Evolutionary conservation across 2,888 invertebrate species (phyloP).

Genomic region (Copidosoma aretas): DNA sequence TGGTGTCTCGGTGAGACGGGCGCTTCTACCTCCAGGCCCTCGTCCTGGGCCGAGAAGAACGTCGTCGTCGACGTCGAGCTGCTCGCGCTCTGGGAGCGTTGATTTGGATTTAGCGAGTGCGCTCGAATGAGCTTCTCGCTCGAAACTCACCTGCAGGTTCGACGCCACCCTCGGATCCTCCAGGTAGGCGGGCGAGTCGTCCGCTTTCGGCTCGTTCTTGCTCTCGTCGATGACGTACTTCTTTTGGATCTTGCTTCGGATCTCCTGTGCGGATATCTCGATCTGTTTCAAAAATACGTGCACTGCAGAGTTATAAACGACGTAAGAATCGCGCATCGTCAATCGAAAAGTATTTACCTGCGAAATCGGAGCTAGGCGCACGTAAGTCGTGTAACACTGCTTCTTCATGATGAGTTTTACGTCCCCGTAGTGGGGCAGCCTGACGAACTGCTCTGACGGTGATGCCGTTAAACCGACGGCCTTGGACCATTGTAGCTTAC

Average conservation of each 20-base stretch:
- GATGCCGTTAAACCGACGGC: constrained; percentile 49
- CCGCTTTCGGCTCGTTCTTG: constrained; percentile 21
- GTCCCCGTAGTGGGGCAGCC: constrained; percentile 68
- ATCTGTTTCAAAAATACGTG: constrained; percentile 59
- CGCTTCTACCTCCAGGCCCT: constrained; percentile 35
- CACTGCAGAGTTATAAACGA: not conserved
- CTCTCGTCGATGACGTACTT: constrained; percentile 45
- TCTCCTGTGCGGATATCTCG: constrained; percentile 83
- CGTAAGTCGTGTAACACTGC: constrained; percentile 64
- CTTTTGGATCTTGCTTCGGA: constrained; percentile 70
- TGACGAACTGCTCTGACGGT: constrained; percentile 66
- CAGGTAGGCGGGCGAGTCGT: constrained; percentile 3
- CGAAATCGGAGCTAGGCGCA: constrained; percentile 68
- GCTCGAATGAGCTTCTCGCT: not conserved
- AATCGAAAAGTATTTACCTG: constrained; percentile 62
- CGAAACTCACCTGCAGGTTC: constrained; percentile 41
- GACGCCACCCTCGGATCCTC: constrained; percentile 45
- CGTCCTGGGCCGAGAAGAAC: constrained; percentile 54
- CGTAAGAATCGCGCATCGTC: not conserved
- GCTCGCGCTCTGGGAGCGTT: constrained; percentile 43
- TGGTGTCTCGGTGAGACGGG: not conserved
- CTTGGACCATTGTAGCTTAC: constrained; percentile 52
- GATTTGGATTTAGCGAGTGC: not conserved
- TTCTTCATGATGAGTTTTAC: constrained; percentile 66
- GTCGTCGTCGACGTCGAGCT: constrained; percentile 47